These are phyloP conservation scores for Elymnias hypermnestra DNA, from an alignment of 1,140 invertebrate species.

Conservation along the genomic window DNA sequence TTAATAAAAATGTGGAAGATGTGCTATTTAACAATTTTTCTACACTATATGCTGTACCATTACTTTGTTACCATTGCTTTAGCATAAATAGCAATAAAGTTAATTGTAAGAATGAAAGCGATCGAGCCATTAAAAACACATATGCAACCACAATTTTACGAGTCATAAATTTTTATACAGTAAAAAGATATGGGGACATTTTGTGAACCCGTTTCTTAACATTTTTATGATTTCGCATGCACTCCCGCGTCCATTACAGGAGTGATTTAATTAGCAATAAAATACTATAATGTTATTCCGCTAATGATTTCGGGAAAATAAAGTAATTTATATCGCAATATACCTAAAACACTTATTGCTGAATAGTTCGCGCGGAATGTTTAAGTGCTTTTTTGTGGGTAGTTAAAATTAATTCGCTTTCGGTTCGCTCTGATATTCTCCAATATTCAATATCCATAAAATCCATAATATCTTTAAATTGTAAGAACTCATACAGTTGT, in stretches of 20 bases:
- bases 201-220: constrained; percentile 46
- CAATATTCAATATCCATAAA: no score
- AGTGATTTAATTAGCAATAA: constrained; percentile 55
- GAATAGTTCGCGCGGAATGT: neutral
- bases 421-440: neutral
- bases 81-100: neutral
- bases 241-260: constrained; percentile 36
- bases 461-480: no score
- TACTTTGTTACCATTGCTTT: no score
- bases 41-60: no score
- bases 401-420: neutral
- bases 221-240: constrained; percentile 46
- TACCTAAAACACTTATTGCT: constrained; percentile 5
- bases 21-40: no score
- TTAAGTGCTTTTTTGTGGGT: neutral
- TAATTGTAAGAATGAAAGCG: constrained; percentile 32
- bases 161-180: constrained; percentile 53
- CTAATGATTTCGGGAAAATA: constrained; percentile 13
- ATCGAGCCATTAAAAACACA: constrained; percentile 50
- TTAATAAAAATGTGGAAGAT: no score
- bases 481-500: no score
- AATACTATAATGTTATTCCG: constrained; percentile 17
- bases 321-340: constrained; percentile 2
- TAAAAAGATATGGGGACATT: constrained; percentile 52
- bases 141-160: constrained; percentile 49